Conservation (phyloP, 2,797 vertebrate species). For the Cyprinodon diabolis region DNA sequence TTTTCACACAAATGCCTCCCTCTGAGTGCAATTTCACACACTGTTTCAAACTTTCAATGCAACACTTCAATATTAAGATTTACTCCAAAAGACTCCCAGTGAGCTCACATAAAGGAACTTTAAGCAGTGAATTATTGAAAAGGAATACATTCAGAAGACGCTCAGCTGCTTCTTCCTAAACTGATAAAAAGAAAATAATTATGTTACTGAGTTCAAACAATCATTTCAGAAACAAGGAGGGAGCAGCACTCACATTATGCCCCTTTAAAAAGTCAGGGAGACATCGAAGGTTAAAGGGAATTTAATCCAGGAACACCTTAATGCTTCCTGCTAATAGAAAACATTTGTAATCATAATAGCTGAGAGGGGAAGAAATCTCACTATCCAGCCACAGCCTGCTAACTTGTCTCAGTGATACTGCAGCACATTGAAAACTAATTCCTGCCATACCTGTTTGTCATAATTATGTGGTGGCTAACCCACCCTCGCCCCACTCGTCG, state of each 20-base stretch:
- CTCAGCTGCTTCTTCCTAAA: constrained; percentile 46
- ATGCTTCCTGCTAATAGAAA: constrained; percentile 75
- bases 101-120: constrained; percentile 42
- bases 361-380: constrained; percentile 55
- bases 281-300: constrained; percentile 47
- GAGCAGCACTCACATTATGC: background rate
- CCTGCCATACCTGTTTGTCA: constrained; percentile 52
- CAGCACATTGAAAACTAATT: constrained; percentile 22
- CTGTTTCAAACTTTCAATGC: constrained; percentile 23
- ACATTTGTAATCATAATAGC: constrained; percentile 70
- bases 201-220: constrained; percentile 64
- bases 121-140: constrained; percentile 53
- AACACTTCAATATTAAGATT: constrained; percentile 42
- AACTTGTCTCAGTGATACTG: constrained; percentile 29
- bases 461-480: constrained; percentile 51
- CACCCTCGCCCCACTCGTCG: constrained; percentile 13
- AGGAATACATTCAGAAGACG: constrained; percentile 57
- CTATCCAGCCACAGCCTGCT: constrained; percentile 38
- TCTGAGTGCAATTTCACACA: constrained; percentile 36
- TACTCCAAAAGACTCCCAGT: constrained; percentile 30
- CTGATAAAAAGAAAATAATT: constrained; percentile 56
- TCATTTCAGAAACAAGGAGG: constrained; percentile 23
- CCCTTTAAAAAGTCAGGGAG: constrained; percentile 22
- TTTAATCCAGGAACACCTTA: constrained; percentile 49
- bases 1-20: constrained; percentile 36